Base-by-base conservation (phyloP, 2,888 invertebrate species). In the Drosophila sordidula region DNA sequence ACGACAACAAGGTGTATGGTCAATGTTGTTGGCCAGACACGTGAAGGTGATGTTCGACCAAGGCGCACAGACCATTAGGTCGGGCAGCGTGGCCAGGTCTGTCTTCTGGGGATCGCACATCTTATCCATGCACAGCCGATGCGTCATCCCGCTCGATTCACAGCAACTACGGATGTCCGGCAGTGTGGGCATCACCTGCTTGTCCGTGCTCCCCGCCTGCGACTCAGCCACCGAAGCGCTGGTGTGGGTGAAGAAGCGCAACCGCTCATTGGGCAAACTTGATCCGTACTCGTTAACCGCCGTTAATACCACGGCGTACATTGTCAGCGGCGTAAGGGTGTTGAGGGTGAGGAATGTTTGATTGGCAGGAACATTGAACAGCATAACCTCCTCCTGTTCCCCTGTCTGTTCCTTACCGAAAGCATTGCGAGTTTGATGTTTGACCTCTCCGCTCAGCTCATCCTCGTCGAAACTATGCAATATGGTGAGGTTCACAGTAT, bases 1-100 rank as follows among this genome's bases (percentile, higher is more conserved):
- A 26, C 94, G 93, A 89, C 97, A 97, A 92, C 97, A 97, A 0
- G 95, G 95, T 0, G 96, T 95, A 91, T 97, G 97, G 92, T 97
- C 97, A 87, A 95, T 94, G 1, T 95, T 95, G 77, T 97, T 96
- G 44, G 96, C 95, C 64, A 97, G 93, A 86, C 97, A 97, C 9
- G 95, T 94, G 90, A 97, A 97, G 0, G 96, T 96, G 29, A 95
- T 95, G 4, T 95, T 94, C 0, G 96, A 96, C 96, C 97, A 97
- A 0, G 97, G 97, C 0, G 97, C 97, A 92, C 97, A 97, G 42
- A 97, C 96, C 96, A 97, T 97, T 90, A 97, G 93, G 91, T 97
- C 97, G 45, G 97, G 96, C 66, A 93, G 74, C 25, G 90, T 91
- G 2, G 93, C 91, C 75, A 91, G 87, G 61, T 92, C 92, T 0